Conservation (phyloP, 2,888 invertebrate genomes). For the Melieria crassipennis region DNA sequence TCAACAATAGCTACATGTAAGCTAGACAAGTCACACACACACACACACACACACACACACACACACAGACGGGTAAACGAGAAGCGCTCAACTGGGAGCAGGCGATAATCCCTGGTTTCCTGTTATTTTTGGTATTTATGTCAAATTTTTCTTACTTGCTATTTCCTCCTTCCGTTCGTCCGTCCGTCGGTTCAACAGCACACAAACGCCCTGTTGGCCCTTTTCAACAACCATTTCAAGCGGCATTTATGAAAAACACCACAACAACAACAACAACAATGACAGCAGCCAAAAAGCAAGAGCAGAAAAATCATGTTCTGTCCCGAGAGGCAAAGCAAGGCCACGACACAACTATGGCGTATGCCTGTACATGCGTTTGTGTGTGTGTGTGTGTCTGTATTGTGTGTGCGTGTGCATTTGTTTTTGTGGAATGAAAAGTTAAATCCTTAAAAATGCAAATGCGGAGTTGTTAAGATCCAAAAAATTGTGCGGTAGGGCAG, state of each 20-base stretch:
- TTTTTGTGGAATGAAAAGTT: conserved; percentile 41
- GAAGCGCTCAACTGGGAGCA: conserved; percentile 32
- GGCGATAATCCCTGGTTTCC: conserved; percentile 20
- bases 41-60: not conserved
- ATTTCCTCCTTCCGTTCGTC: not conserved
- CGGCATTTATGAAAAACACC: no score
- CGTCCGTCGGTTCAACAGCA: conserved; percentile 11
- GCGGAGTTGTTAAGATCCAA: conserved; percentile 32
- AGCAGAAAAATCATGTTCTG: no score
- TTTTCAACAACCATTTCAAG: no score
- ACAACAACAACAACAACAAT: no score
- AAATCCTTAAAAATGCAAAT: conserved; percentile 52
- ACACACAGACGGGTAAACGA: conserved; percentile 4
- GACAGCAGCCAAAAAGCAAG: no score
- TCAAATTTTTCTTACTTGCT: conserved; percentile 21
- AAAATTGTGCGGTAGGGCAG: conserved; percentile 18
- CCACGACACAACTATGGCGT: no score
- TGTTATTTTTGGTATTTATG: conserved; percentile 33
- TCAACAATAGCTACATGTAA: not conserved
- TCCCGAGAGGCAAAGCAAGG: no score
- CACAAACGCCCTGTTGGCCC: no score
- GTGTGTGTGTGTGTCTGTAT: no score
- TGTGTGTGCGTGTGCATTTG: no score
- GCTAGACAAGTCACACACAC: not conserved
- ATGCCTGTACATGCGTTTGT: no score